Evolutionary conservation across 2,888 invertebrate genomes (phyloP).

Genomic region (Teinopalpus imperialis): DNA sequence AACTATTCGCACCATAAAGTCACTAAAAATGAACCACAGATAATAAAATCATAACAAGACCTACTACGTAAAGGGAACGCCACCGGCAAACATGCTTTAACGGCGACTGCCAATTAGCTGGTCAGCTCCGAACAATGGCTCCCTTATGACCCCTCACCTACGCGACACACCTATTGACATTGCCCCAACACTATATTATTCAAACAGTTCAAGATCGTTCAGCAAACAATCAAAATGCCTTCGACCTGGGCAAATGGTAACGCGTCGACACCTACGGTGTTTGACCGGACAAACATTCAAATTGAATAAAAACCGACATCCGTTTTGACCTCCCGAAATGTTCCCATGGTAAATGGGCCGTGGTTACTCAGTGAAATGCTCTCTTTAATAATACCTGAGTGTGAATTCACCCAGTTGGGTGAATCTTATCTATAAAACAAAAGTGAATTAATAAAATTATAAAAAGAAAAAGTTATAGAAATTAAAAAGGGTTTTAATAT

Average conservation of each 20-base stretch:
- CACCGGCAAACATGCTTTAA: neutral
- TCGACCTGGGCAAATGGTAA: conserved; percentile 49
- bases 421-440: too few species aligned
- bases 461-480: too few species aligned
- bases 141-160: conserved; percentile 27
- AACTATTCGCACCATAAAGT: too few species aligned
- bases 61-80: neutral
- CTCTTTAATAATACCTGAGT: neutral
- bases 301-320: conserved; percentile 37
- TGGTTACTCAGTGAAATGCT: neutral
- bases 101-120: conserved; percentile 15
- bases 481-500: too few species aligned
- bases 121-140: conserved; percentile 8
- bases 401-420: neutral
- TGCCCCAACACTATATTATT: conserved; percentile 11
- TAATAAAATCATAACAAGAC: neutral
- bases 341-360: conserved; percentile 52
- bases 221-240: conserved; percentile 48
- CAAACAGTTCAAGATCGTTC: conserved; percentile 35
- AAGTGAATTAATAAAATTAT: too few species aligned
- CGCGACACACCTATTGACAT: conserved; percentile 31
- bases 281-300: conserved; percentile 52
- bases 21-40: too few species aligned
- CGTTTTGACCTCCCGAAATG: conserved; percentile 51
- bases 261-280: conserved; percentile 65